Evolutionary conservation across 2,888 invertebrate species (phyloP).

Genomic region (Agonopterix subpropinquella): DNA sequence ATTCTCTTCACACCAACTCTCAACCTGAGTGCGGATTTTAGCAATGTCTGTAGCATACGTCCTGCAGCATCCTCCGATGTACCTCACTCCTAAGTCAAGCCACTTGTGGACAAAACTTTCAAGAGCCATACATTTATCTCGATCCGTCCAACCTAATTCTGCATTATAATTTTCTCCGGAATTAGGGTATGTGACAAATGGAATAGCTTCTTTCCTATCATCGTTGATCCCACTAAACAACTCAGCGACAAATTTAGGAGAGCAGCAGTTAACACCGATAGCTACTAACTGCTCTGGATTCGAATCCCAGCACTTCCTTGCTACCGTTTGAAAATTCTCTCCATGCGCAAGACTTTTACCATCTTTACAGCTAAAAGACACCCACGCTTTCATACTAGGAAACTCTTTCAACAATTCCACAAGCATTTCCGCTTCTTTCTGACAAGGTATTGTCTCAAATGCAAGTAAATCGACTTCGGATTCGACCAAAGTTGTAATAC

Average conservation of each 20-base stretch:
- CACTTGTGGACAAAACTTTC: slow-evolving; percentile 83
- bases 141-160: slow-evolving; percentile 78
- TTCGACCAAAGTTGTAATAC: slow-evolving; percentile 84
- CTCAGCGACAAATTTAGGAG: slow-evolving; percentile 45
- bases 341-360: slow-evolving; percentile 81
- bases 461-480: slow-evolving; percentile 91
- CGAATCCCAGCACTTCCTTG: slow-evolving; percentile 78
- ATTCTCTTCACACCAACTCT: slow-evolving; percentile 28
- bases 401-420: slow-evolving; percentile 85
- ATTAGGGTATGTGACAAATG: slow-evolving; percentile 92
- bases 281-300: slow-evolving; percentile 82
- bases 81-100: slow-evolving; percentile 85
- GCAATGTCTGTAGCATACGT: slow-evolving; percentile 86
- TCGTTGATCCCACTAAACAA: slow-evolving; percentile 48
- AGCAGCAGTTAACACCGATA: slow-evolving; percentile 90
- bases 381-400: slow-evolving; percentile 88
- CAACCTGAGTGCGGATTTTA: slow-evolving; percentile 63
- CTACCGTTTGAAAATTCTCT: slow-evolving; percentile 82
- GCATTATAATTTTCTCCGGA: slow-evolving; percentile 87
- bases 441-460: slow-evolving; percentile 93
- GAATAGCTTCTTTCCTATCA: slow-evolving; percentile 58
- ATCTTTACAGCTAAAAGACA: slow-evolving; percentile 88
- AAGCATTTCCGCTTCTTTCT: slow-evolving; percentile 86
- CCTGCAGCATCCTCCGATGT: slow-evolving; percentile 94
- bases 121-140: slow-evolving; percentile 78